Base-by-base conservation (phyloP, 2,888 invertebrate genomes). In the Cenopis cana region DNA sequence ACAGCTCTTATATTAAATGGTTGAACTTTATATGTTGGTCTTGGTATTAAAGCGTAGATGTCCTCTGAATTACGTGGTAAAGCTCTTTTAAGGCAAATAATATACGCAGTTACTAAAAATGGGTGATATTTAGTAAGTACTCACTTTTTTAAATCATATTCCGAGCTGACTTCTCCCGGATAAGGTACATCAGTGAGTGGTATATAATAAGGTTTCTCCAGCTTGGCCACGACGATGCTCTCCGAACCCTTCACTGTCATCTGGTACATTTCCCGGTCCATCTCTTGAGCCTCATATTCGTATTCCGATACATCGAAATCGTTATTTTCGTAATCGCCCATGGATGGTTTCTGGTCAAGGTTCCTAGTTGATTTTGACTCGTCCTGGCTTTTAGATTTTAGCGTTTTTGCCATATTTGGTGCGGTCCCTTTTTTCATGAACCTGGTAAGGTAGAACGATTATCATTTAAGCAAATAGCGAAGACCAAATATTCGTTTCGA, bases 171-270 rank as follows among this genome's bases (percentile, higher is more conserved):
- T 77, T 93, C 93, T 20, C 83, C 90, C 1, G 90, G 90, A 72
- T 91, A 91, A 1, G 83, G 85, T 0, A 92, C 89, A 73, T 93
- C 91, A 9, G 90, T 89, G 0, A 91, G 74, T 1, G 90, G 82
- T 72, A 93, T 74, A 66, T 89, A 92, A 74, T 70, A 90, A 0
- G 84, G 88, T 61, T 73, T 86, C 41, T 83, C 81, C 0, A 84
- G 82, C 64, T 81, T 84, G 9, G n/a, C n/a, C n/a, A 81, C 79
- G 0, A 79, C 68, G 0, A 79, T 14, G 67, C 84, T 86, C 0
- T 50, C 64, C 17, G 78, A 73, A 2, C 61, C 70, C 2, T 65
- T 72, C 2, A 80, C 17, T 5, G 88, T 78, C 10, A 79, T 75
- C 14, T 82, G 85, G 46, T 78, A 68, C 8, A 46, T 60, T 4